A percentile compares a stretch with the other conserved stretches of the same genome.
Conservation (phyloP, 2,113 vertebrate species). For the Lanius ludovicianus region DNA sequence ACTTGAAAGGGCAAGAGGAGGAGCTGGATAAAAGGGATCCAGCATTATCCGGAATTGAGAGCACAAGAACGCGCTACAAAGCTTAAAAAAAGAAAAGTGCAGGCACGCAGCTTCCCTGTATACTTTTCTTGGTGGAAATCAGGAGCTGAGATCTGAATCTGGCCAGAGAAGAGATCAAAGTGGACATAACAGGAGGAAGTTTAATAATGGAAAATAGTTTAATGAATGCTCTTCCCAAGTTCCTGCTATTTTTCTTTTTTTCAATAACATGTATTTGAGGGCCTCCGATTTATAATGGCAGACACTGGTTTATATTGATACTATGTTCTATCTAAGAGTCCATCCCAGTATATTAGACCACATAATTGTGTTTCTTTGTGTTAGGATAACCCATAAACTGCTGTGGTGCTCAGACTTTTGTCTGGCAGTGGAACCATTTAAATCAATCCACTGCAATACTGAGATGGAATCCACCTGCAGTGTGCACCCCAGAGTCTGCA, state of each 20-base stretch:
- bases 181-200: neutral
- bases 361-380: neutral
- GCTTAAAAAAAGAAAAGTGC: slow-evolving; percentile 16
- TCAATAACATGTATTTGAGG: neutral
- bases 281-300: neutral
- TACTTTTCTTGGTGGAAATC: neutral
- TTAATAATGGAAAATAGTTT: slow-evolving; percentile 15
- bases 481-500: neutral
- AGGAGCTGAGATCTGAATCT: slow-evolving; percentile 14
- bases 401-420: neutral
- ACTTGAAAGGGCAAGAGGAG: slow-evolving; percentile 62
- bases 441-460: neutral
- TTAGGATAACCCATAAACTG: neutral
- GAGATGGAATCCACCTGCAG: neutral
- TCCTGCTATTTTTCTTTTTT: neutral
- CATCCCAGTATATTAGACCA: neutral
- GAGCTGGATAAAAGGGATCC: slow-evolving; percentile 49
- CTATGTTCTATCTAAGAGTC: neutral
- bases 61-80: neutral
- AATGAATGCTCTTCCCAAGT: neutral
- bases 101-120: neutral
- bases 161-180: slow-evolving; percentile 18
- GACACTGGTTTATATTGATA: neutral
- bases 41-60: slow-evolving; percentile 52
- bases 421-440: neutral